These are phyloP conservation scores for Morinoia aosen DNA, from an alignment of 2,888 invertebrate species.

Conservation along the genomic window DNA sequence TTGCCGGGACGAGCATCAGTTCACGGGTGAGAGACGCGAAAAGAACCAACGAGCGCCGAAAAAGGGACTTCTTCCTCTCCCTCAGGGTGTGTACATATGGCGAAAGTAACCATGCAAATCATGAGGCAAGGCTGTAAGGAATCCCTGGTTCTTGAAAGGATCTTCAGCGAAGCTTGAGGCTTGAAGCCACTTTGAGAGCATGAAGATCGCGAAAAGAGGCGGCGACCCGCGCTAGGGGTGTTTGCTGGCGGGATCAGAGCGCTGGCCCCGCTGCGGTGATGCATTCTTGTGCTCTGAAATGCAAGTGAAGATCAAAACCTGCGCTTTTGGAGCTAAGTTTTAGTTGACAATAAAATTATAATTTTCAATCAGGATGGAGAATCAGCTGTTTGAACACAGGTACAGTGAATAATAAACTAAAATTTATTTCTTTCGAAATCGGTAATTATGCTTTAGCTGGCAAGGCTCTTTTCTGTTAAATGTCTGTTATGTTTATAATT, in stretches of 20 bases:
- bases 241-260: neutral
- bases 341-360: no score
- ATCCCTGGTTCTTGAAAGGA: constrained; percentile 10
- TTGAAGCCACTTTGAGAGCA: neutral
- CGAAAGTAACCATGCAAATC: constrained; percentile 51
- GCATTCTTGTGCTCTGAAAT: neutral
- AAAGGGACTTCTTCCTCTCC: constrained; percentile 36
- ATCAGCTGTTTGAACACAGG: neutral
- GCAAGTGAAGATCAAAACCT: neutral
- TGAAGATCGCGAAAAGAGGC: neutral
- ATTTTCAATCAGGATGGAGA: no score
- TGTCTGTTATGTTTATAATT: no score
- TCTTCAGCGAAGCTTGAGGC: constrained; percentile 21
- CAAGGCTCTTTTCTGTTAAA: no score
- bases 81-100: constrained; percentile 14
- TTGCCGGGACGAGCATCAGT: constrained; percentile 29
- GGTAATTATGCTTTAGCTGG: no score
- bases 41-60: constrained; percentile 21
- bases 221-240: neutral
- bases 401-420: neutral
- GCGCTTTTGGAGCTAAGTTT: neutral
- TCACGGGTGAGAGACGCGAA: constrained; percentile 36
- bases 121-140: constrained; percentile 47
- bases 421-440: neutral
- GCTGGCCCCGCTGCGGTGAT: neutral